These are phyloP conservation scores for Heteromormyrus szaboi DNA, from an alignment of 2,797 vertebrate genomes.

Conservation along the genomic window DNA sequence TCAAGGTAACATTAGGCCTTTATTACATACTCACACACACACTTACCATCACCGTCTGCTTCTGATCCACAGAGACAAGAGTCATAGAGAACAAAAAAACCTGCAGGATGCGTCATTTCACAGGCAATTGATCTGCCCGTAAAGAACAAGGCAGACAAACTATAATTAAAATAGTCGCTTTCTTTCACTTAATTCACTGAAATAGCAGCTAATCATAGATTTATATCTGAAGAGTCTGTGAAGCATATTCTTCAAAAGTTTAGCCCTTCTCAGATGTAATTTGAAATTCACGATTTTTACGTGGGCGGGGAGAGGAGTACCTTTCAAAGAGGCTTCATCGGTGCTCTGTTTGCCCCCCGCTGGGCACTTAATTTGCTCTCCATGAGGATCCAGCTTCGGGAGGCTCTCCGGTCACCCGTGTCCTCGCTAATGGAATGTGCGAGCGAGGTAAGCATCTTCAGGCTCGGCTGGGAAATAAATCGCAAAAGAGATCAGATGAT, in stretches of 20 bases:
- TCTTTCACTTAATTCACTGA: slow-evolving; percentile 38
- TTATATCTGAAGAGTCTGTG: neutral
- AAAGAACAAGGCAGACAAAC: slow-evolving; percentile 40
- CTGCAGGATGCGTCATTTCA: slow-evolving; percentile 45
- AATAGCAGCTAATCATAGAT: slow-evolving; percentile 1
- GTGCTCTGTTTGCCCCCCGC: neutral
- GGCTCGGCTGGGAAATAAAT: neutral
- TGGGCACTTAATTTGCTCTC: neutral
- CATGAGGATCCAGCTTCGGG: neutral
- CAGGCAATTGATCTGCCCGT: slow-evolving; percentile 47
- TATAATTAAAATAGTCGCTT: slow-evolving; percentile 42
- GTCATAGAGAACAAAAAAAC: slow-evolving; percentile 10
- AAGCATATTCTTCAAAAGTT: slow-evolving; percentile 2
- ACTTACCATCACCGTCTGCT: neutral
- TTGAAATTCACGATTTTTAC: neutral
- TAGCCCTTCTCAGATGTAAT: neutral
- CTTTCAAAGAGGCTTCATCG: neutral
- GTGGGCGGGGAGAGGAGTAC: neutral
- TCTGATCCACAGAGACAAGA: slow-evolving; percentile 11
- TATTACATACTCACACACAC: neutral
- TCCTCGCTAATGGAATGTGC: neutral
- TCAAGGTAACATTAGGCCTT: neutral
- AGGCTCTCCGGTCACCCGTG: neutral
- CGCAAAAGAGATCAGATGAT: neutral
- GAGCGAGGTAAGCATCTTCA: neutral